Percentiles rank a stretch among this genome's conserved stretches.
phyloP scores from a whole-genome alignment of 1,140 invertebrate genomes.

The Oppia nitens region DNA sequence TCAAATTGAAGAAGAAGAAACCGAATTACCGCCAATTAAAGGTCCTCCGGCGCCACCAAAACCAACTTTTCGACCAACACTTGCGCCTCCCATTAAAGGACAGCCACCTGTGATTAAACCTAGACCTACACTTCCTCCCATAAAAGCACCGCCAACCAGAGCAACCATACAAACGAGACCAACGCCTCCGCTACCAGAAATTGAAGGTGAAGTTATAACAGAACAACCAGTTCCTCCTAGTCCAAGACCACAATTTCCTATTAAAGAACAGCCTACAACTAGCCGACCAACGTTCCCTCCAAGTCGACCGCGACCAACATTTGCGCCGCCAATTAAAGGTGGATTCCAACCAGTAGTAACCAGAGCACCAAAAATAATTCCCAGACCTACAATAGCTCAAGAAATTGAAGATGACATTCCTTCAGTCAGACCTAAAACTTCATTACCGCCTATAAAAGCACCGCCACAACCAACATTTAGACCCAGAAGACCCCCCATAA shows the following conservation, averaged over 20 bases:
- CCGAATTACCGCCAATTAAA: background rate
- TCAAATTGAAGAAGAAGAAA: background rate
- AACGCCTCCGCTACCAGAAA: background rate
- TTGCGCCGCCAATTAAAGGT: background rate
- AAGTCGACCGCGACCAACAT: constrained; percentile 1
- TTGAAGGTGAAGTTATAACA: too few species aligned
- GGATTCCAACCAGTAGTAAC: background rate
- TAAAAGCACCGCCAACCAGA: background rate
- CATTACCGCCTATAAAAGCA: background rate
- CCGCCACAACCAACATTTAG: background rate
- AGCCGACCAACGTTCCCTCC: background rate
- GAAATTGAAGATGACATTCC: background rate
- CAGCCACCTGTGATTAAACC: constrained; percentile 15
- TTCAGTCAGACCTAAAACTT: background rate
- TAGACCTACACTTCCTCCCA: constrained; percentile 15
- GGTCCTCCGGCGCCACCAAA: background rate
- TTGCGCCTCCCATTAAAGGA: constrained; percentile 18
- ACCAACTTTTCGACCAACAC: constrained; percentile 7
- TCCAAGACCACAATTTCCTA: background rate
- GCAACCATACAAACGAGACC: background rate
- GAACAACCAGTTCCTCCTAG: background rate
- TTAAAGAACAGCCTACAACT: background rate
- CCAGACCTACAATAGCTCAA: constrained; percentile 4
- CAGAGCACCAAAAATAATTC: constrained; percentile 1
- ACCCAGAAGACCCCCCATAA: constrained; percentile 1